Evolutionary conservation across 2,888 invertebrate species (phyloP).

Genomic region (Doris montereyensis): DNA sequence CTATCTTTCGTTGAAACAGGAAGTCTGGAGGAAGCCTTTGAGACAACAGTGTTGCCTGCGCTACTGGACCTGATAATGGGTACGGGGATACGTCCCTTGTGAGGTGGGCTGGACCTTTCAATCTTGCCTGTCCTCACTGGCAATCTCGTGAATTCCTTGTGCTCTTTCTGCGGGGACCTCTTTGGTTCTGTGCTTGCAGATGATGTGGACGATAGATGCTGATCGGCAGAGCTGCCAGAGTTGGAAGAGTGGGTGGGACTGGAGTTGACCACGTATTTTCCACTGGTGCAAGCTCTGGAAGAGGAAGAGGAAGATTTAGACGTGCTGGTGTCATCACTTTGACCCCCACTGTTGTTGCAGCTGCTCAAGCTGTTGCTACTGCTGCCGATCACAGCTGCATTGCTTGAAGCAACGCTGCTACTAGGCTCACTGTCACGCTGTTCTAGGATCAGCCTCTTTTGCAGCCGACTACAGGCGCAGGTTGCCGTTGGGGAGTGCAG

Average conservation of each 20-base stretch:
- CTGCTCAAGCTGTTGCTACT: neutral
- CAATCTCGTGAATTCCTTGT: neutral
- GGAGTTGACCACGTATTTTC: constrained; percentile 37
- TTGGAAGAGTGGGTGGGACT: neutral
- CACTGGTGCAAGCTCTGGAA: constrained; percentile 30
- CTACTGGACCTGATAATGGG: neutral
- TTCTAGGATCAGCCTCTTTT: neutral
- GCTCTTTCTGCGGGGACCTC: too few relatives aligned
- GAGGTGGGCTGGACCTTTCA: neutral
- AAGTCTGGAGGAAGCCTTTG: neutral
- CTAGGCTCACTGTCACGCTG: neutral
- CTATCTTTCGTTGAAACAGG: too few relatives aligned
- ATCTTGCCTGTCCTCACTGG: neutral
- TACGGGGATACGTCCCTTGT: neutral
- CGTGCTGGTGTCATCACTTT: constrained; percentile 5
- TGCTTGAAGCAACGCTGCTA: neutral
- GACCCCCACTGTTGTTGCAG: neutral
- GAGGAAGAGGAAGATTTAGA: constrained; percentile 30
- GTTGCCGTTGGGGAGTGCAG: too few relatives aligned
- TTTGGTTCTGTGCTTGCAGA: constrained; percentile 27
- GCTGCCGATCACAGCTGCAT: neutral
- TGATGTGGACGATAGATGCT: constrained; percentile 4
- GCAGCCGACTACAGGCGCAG: neutral
- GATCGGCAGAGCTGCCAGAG: constrained; percentile 1
- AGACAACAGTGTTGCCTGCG: neutral